A percentile compares a stretch with the other conserved stretches of the same genome.
These are phyloP conservation scores for Orchesella cincta DNA, from an alignment of 1,140 invertebrate species.

Conservation along the genomic window DNA sequence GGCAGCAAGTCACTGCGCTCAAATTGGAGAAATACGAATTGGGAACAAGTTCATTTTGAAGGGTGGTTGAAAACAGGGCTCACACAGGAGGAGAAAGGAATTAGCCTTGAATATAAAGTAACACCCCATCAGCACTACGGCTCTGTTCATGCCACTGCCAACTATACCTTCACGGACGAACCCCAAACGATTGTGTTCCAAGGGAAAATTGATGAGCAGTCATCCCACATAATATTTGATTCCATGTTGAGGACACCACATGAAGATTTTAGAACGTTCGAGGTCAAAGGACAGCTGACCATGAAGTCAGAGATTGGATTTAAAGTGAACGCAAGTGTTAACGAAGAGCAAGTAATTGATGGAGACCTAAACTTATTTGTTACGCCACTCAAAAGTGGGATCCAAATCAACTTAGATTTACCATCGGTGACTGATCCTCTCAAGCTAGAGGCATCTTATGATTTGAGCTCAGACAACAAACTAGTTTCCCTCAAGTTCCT, in stretches of 20 bases:
- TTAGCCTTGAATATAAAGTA: not conserved
- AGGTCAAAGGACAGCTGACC: slow-evolving; percentile 25
- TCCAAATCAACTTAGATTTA: slow-evolving; percentile 36
- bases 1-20: slow-evolving; percentile 29
- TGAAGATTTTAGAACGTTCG: not conserved
- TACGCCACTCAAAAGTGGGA: slow-evolving; percentile 30
- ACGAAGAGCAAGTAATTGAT: slow-evolving; percentile 22
- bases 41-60: slow-evolving; percentile 32
- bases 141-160: not conserved
- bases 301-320: slow-evolving; percentile 21
- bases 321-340: slow-evolving; percentile 10
- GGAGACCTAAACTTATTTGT: not conserved
- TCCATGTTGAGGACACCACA: slow-evolving; percentile 41
- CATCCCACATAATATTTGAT: slow-evolving; percentile 25
- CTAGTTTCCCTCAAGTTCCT: slow-evolving; percentile 33
- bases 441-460: slow-evolving; percentile 33
- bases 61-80: slow-evolving; percentile 22
- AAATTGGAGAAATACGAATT: slow-evolving; percentile 39
- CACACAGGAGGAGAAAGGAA: not conserved
- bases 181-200: not conserved
- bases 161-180: not conserved
- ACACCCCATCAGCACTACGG: not conserved
- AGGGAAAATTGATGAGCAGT: not conserved
- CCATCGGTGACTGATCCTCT: slow-evolving; percentile 43
- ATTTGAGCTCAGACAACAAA: slow-evolving; percentile 30